These are phyloP conservation scores for Thera britannica DNA, from an alignment of 2,888 invertebrate species.

Conservation along the genomic window DNA sequence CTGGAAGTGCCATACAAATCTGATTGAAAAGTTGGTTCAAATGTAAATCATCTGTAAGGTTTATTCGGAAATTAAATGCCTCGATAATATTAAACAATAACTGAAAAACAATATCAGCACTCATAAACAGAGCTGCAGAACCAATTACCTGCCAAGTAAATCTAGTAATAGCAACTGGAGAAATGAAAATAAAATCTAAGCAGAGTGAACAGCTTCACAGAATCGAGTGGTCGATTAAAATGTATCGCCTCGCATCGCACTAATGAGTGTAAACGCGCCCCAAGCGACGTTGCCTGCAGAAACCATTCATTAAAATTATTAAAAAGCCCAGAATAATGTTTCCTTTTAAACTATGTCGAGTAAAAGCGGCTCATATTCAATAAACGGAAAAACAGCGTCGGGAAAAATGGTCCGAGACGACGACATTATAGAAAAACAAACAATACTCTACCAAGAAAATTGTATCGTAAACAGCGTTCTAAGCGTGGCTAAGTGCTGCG, in stretches of 20 bases:
- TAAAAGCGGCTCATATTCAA: conserved; percentile 63
- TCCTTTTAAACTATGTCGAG: conserved; percentile 58
- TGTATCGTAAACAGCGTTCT: conserved; percentile 69
- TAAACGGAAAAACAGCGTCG: conserved; percentile 62
- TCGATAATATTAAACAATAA: too few species aligned
- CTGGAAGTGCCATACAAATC: too few species aligned
- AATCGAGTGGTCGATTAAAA: conserved; percentile 37
- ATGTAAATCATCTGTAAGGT: too few species aligned
- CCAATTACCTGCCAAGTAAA: background rate
- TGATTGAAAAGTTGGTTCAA: too few species aligned
- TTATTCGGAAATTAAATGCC: too few species aligned
- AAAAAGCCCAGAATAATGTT: conserved; percentile 57
- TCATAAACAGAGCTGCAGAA: too few species aligned
- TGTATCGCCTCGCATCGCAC: conserved; percentile 41
- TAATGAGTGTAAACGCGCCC: conserved; percentile 41
- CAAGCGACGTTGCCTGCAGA: conserved; percentile 49
- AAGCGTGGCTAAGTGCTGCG: conserved; percentile 70
- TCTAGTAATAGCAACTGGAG: background rate
- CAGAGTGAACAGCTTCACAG: conserved; percentile 2
- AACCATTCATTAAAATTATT: conserved; percentile 70
- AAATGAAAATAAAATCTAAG: background rate
- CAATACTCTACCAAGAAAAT: conserved; percentile 65
- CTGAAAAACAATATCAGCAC: too few species aligned
- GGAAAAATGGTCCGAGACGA: conserved; percentile 64
- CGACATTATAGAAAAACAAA: conserved; percentile 63